These are phyloP conservation scores for Tretioscincus oriximinensis DNA, from an alignment of 2,113 vertebrate species.

Conservation along the genomic window DNA sequence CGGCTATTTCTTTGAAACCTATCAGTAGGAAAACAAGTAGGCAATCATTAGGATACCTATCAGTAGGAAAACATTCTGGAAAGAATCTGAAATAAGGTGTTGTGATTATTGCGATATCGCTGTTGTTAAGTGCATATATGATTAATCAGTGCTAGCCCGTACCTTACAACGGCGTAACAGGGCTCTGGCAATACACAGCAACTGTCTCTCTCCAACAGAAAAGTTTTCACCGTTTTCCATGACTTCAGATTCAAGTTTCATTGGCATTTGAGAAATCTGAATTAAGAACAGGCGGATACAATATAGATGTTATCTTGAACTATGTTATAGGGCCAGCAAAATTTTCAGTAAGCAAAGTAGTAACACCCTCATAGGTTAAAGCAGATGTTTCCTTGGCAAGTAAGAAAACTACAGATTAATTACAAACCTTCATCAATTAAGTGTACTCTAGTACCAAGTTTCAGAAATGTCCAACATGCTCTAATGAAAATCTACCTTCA, in stretches of 20 bases:
- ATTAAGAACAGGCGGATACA: neutral
- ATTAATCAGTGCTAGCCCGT: neutral
- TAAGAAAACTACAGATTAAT: neutral
- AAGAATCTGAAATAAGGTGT: too few species aligned
- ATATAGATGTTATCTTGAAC: neutral
- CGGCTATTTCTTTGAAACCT: too few species aligned
- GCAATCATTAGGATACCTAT: too few species aligned
- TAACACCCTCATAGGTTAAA: neutral
- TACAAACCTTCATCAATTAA: neutral
- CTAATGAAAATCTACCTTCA: neutral
- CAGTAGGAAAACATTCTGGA: too few species aligned
- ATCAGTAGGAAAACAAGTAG: too few species aligned
- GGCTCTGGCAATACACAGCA: slow-evolving; percentile 86
- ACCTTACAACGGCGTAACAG: slow-evolving; percentile 91
- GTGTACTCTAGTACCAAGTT: neutral
- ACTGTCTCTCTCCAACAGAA: slow-evolving; percentile 89
- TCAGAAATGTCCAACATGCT: neutral
- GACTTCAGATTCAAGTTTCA: slow-evolving; percentile 91
- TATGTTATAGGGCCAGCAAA: neutral
- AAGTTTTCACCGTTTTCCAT: slow-evolving; percentile 94
- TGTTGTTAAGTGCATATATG: neutral
- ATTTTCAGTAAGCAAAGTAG: neutral
- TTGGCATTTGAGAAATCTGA: slow-evolving; percentile 87
- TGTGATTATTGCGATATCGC: too few species aligned
- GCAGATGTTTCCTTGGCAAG: too few species aligned